Evolutionary conservation across 2,797 vertebrate genomes (phyloP), one percentile per base, ranked within the genome.

Genomic region (Malacoctenus gilli): DNA sequence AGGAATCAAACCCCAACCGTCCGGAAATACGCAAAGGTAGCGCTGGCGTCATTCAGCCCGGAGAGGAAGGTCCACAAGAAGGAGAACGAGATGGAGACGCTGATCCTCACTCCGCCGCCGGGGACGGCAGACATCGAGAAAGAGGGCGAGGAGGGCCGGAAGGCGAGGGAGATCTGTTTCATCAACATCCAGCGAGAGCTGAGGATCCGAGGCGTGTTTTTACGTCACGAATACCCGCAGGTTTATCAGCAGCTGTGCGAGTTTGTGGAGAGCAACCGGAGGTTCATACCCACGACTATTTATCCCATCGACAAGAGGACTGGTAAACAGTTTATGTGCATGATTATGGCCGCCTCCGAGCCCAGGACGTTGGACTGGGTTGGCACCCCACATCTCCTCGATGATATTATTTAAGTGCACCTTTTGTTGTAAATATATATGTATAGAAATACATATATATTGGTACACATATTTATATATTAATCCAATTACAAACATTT

Each of bases 321-420:
- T 0, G 97, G 97, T 53, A 97, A 96, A 83, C 96, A 97, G 87
- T 99, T 99, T 84, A 95, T 99, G 95, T 99, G 97, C 91, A 97
- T 99, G 96, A 97, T 99, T 68, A 97, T 99, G 97, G 96, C 97
- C 7, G 97, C 95, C 49, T 99, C 97, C 0, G 97, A 99, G 87
- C 97, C 97, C 3, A 92, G 96, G 64, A 95, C 97, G 3, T 92
- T 99, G 1, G 96, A 98, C 85, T 99, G 97, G 97, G 95, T 98
- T 42, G 95, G 94, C 64, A 96, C 95, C n/a, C 96, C 96, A 57
- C 95, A 98, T 86, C 94, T 98, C 51, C 90, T 99, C 44, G 96
- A 98, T 4, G 97, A 97, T 85, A 94, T 99, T 72, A 98, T 99
- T 91, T 98, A 92, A 88, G 79, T 85, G 77, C 85, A 87, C 68